Evolutionary conservation across 2,113 vertebrate genomes (phyloP), one percentile per base, ranked within the genome.

Genomic region (Triplophysa siluroides): DNA sequence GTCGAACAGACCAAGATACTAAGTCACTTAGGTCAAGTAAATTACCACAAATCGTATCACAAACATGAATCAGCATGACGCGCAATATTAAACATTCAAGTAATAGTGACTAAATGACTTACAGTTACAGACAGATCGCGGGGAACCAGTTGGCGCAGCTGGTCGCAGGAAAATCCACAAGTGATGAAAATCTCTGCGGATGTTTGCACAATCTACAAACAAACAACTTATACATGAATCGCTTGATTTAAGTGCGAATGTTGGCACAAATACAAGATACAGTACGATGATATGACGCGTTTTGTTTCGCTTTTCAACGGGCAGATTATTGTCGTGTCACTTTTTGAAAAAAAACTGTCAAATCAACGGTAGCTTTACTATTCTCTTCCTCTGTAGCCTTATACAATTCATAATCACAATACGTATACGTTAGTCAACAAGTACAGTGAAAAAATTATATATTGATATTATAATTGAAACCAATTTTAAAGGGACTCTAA

Each of bases 91-190:
- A 33, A 21, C 18, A 12, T 45, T 26, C 2, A 62, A 74, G 56
- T 19, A 45, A 74, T 61, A 45, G 23, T 45, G 38, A 73, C 13
- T 52, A 52, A 45, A 16, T 52, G 8, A 74, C 56, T 74, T 61
- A 74, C 72, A 43, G 56, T 45, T 18, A 56, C 50, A 58, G 13
- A 26, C 38, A 45, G 38, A 62, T 3, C 4, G 54, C 18, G 56
- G 66, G n/a, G 6, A 76, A 65, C 58, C 54, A 47, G 78, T 61
- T 45, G 58, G 33, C 52, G 43, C 43, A 41, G 33, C 33, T 38
- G 66, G 21, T 33, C 54, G 24, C 43, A 71, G 60, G n/a, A 61
- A 64, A 71, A 74, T 79, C 81, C 29, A 56, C 60, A 79, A 75
- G 56, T 74, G 63, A 56, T 21, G 69, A 12, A 73, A 47, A 66